phyloP scores from a whole-genome alignment of 2,113 vertebrate genomes.

The Hydropotes inermis region DNA sequence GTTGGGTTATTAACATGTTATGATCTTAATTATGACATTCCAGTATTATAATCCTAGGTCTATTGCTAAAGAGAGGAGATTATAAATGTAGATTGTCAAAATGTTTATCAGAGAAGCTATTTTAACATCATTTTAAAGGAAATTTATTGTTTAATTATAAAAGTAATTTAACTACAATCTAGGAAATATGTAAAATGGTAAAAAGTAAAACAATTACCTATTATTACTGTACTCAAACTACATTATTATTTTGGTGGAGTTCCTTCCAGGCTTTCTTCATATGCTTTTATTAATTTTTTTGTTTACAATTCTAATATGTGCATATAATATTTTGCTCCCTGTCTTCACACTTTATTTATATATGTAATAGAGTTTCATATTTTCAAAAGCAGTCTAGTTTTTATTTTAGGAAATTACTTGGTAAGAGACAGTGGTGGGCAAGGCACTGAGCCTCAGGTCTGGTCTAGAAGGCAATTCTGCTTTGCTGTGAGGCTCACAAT shows the following conservation, averaged over 20 bases:
- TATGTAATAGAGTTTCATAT: constrained; percentile 23
- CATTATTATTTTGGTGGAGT: constrained; percentile 5
- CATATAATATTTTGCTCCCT: not conserved
- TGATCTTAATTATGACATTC: constrained; percentile 62
- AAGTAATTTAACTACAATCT: constrained; percentile 47
- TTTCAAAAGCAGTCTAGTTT: not conserved
- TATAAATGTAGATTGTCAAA: constrained; percentile 59
- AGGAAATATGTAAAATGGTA: constrained; percentile 45
- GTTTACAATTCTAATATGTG: constrained; percentile 8
- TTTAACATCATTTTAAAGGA: constrained; percentile 46
- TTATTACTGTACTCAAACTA: not conserved
- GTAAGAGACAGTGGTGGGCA: not conserved
- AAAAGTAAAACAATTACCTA: constrained; percentile 60
- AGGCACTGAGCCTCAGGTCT: not conserved
- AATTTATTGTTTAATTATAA: constrained; percentile 73
- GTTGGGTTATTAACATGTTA: constrained; percentile 54
- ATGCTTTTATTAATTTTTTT: constrained; percentile 27
- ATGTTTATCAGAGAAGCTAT: constrained; percentile 45
- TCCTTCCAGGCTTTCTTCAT: constrained; percentile 14
- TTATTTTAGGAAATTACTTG: not conserved
- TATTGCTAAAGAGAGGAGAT: constrained; percentile 21
- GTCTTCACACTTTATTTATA: not conserved
- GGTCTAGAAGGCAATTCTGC: not conserved
- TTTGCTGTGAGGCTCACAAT: constrained; percentile 15
- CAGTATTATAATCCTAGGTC: not conserved